Base-by-base conservation (phyloP, 2,888 invertebrate species). In the Lydus trimaculatus region DNA sequence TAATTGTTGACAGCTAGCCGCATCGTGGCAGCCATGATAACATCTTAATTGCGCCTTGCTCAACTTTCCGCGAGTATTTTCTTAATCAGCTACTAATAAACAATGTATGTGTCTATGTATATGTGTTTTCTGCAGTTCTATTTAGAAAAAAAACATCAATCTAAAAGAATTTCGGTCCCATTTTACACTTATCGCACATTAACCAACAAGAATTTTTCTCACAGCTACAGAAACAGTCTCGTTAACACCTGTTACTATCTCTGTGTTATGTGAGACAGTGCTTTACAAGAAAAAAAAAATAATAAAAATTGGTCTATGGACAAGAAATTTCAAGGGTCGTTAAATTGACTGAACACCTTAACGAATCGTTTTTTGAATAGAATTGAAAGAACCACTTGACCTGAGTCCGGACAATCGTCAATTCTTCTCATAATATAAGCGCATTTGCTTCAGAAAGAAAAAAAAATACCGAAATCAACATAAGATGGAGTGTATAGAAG, bases 1-100 rank as follows among this genome's bases (percentile, higher is more conserved):
- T 85, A 85, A 85, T 85, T 85, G 85, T 85, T 82, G 85, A 85
- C 85, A 84, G 85, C 80, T 82, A 78, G 82, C 83, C 82, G 83
- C 83, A 83, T 83, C 84, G 84, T 80, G 81, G 82, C 80, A 78
- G 78, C 78, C 78, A 80, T 77, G 85, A 85, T 85, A 85, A 85
- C 84, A 85, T 85, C 85, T 85, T 85, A 85, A 85, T 85, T 85
- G 84, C 83, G 79, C 75, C 80, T 80, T 78, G 81, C 81, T 82
- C 78, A 82, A 83, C 81, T 84, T 83, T 84, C 81, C 81, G 83
- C 83, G 80, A 81, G 80, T 81, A 82, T 83, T 81, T 82, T 83
- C 80, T 82, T 82, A 82, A 83, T 83, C 82, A 82, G 80, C 72
- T 70, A 70, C 67, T 66, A 20, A 48, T 8, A 48, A 20, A 48